Percentiles rank a stretch among this genome's conserved stretches.
Conservation (phyloP, 1,140 invertebrate genomes). For the Ridgeia piscesae region DNA sequence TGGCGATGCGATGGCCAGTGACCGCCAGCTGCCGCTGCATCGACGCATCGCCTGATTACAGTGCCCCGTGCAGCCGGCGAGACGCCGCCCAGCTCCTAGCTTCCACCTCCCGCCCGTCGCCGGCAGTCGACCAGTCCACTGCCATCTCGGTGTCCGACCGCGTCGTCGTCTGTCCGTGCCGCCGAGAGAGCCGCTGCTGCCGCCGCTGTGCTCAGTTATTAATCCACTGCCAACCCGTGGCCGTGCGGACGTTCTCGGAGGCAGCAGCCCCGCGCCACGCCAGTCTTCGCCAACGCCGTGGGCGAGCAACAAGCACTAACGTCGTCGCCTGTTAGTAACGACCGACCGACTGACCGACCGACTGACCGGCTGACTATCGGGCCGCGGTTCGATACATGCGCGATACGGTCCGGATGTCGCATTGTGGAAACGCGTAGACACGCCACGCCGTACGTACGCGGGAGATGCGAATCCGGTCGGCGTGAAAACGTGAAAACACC, state of each 20-base stretch:
- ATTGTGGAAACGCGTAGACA: not conserved
- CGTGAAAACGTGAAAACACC: not conserved
- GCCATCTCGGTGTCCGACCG: not conserved
- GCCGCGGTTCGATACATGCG: not conserved
- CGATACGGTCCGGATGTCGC: not conserved
- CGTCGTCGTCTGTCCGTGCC: not conserved
- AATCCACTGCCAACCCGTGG: not conserved
- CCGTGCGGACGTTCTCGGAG: not conserved
- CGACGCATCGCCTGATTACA: not conserved
- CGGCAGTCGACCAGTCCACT: not conserved
- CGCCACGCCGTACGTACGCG: too few relatives aligned
- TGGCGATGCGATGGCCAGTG: not conserved
- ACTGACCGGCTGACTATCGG: too few relatives aligned
- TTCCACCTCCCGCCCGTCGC: too few relatives aligned
- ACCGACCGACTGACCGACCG: too few relatives aligned
- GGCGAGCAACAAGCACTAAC: not conserved
- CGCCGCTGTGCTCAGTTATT: not conserved
- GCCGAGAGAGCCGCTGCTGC: too few relatives aligned
- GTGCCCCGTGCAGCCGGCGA: not conserved
- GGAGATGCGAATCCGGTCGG: not conserved
- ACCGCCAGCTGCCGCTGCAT: too few relatives aligned
- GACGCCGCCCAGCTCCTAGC: not conserved
- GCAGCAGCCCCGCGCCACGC: not conserved
- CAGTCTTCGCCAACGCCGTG: not conserved
- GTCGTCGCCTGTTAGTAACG: too few relatives aligned